Base-by-base conservation (phyloP, 1,140 invertebrate species). In the Diprion similis region DNA sequence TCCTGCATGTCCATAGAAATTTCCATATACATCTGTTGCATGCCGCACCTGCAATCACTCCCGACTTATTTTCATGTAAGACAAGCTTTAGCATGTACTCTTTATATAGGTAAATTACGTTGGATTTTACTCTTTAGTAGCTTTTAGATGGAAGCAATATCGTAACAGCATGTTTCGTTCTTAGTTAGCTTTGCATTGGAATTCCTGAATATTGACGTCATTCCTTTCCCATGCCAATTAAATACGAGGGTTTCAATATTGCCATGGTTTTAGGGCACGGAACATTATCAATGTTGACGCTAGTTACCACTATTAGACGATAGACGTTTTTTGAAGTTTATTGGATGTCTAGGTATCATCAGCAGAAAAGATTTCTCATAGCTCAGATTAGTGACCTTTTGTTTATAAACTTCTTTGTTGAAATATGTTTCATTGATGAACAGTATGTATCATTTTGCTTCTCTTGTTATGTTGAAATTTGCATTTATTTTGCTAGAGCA, bases 401-500 rank as follows among this genome's bases (percentile, higher is more conserved):
- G n/a, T 59, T 6, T 15, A 59, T 15, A 59, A 59, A 17, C 7
- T 59, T 37, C 24, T 59, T 59, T 17, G n/a, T 59, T 17, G n/a
- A 59, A 8, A 59, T 59, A 17, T 59, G 51, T 59, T 59, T 59
- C 51, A 59, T 59, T 59, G 11, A 59, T 59, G 18, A 68, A 75
- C 37, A 72, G 24, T 37, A 37, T 37, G 24, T 72, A 72, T 69
- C 3, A 80, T 81, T 37, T 81, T 81, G 81, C 81, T 82, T 82
- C 71, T 75, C 67, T 65, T 81, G 71, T 82, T 81, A 77, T 75
- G 77, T 81, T 81, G 71, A 71, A 79, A 74, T 81, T 76, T 80
- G 77, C 72, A 76, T 82, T 78, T 70, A 73, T 81, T 81, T 84
- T 73, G 81, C 82, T 82, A 81, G 71, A 78, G 82, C 82, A 84